These are phyloP conservation scores for Fukomys damarensis DNA, from an alignment of 2,113 vertebrate species.

Conservation along the genomic window DNA sequence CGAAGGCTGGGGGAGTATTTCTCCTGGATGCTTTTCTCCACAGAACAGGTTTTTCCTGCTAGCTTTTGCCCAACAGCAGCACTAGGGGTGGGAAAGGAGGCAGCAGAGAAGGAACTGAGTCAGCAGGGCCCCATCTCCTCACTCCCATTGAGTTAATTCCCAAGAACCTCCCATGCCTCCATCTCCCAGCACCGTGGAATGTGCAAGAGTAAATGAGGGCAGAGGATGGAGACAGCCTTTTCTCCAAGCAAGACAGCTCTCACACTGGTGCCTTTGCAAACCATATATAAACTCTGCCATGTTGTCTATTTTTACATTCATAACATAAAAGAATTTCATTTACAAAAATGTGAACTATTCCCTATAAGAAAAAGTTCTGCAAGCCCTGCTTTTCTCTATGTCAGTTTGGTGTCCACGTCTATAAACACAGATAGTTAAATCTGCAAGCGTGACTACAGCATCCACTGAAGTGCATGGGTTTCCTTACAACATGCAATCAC, in stretches of 20 bases:
- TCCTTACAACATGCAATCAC: neutral
- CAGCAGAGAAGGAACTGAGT: neutral
- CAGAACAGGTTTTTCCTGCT: constrained; percentile 55
- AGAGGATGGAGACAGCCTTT: neutral
- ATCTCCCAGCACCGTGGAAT: neutral
- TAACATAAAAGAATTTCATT: constrained; percentile 13
- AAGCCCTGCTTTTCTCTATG: neutral
- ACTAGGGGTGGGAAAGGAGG: neutral
- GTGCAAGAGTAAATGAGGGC: neutral
- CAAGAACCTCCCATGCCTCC: neutral
- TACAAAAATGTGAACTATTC: constrained; percentile 35
- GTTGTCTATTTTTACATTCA: neutral
- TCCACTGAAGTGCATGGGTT: neutral
- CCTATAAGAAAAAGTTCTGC: neutral
- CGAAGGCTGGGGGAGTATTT: neutral
- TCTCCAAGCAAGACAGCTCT: neutral
- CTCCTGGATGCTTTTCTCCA: constrained; percentile 20
- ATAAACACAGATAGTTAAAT: neutral
- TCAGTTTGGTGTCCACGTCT: neutral
- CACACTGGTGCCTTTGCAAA: neutral
- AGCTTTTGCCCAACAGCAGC: neutral
- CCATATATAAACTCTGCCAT: neutral
- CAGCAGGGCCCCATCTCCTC: neutral
- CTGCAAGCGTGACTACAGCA: neutral
- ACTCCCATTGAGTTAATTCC: neutral